Percentiles rank a stretch among this genome's conserved stretches.
Evolutionary conservation across 1,140 invertebrate species (phyloP).

Genomic region (Neotoxoptera formosana): DNA sequence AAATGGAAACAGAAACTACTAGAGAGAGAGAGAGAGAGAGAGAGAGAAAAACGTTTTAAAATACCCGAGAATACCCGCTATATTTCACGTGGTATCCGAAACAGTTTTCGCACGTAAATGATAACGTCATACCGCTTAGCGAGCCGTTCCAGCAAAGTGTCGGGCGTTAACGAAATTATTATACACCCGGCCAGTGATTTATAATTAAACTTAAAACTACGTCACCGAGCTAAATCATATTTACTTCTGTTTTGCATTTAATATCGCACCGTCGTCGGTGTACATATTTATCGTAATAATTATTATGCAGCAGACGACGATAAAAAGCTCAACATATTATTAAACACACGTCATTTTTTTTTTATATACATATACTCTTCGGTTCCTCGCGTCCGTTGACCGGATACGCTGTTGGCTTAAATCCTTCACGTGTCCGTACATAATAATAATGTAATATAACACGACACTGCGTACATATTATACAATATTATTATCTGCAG

Average conservation of each 20-base stretch:
- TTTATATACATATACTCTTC: background rate
- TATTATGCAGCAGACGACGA: background rate
- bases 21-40: background rate
- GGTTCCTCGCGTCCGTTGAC: background rate
- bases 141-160: conserved; percentile 21
- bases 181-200: conserved; percentile 5
- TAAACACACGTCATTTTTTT: background rate
- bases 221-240: background rate
- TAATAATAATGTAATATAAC: background rate
- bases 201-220: conserved; percentile 43
- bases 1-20: background rate
- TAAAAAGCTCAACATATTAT: background rate
- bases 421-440: conserved; percentile 7
- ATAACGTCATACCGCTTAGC: conserved; percentile 18
- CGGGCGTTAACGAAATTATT: conserved; percentile 41
- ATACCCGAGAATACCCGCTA: background rate
- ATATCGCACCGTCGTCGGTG: background rate
- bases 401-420: background rate
- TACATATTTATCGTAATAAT: background rate
- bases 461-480: too few species aligned
- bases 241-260: conserved; percentile 33
- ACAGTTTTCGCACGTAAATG: conserved; percentile 23
- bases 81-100: conserved; percentile 37
- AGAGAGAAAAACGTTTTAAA: conserved; percentile 22
- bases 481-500: background rate